These are phyloP conservation scores for Campylomormyrus numenius DNA, from an alignment of 2,113 vertebrate genomes.

Conservation along the genomic window DNA sequence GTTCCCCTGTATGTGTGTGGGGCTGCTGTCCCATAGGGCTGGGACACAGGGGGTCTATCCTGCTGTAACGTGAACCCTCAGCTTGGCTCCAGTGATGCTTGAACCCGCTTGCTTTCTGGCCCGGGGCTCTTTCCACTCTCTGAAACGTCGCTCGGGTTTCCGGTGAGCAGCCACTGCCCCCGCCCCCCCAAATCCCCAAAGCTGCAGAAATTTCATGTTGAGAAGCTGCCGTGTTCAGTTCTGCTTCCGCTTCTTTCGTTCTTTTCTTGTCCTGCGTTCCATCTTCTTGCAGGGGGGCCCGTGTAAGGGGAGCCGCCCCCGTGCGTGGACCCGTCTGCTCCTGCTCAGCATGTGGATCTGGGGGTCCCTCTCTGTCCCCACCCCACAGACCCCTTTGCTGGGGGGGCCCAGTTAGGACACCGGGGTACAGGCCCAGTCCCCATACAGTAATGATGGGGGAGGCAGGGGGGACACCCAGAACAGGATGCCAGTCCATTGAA, in stretches of 20 bases:
- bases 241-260: background rate
- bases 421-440: background rate
- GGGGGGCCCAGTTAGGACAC: background rate
- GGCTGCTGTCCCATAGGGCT: background rate
- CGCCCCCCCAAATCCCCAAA: background rate
- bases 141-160: background rate
- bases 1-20: background rate
- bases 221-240: background rate
- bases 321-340: background rate
- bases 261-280: slow-evolving; percentile 42
- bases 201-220: background rate
- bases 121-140: background rate
- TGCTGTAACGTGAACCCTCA: background rate
- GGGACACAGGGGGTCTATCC: background rate
- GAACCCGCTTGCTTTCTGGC: background rate
- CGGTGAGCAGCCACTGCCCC: background rate
- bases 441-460: background rate
- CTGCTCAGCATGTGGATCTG: background rate
- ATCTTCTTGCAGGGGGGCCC: slow-evolving; percentile 21
- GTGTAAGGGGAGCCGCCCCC: slow-evolving; percentile 38
- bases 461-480: background rate
- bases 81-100: background rate
- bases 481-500: background rate
- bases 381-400: background rate
- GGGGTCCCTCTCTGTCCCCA: background rate